Base-by-base conservation (phyloP, 2,797 vertebrate genomes). In the Botia kubotai region DNA sequence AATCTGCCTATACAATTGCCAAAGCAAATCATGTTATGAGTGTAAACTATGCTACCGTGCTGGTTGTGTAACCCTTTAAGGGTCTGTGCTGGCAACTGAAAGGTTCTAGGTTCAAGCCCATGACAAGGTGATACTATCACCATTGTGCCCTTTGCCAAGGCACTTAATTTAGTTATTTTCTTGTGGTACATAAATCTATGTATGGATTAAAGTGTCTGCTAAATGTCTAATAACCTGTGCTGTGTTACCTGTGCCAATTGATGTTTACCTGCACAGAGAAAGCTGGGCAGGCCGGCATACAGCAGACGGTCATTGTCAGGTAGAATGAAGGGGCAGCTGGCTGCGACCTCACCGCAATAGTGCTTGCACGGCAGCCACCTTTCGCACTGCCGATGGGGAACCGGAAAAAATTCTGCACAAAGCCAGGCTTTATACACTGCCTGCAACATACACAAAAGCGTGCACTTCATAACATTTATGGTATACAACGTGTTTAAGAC, bases 351-450 rank as follows among this genome's bases (percentile, higher is more conserved):
- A 92, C 94, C 93, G 91, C 95, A 96, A 91, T 95, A 96, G 87
- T 95, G 94, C 92, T 95, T 95, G 93, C 95, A 96, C 82, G 95
- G 95, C 87, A 96, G 93, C 92, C 94, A 94, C 86, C 91, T 92
- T 76, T 91, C 90, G 91, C 95, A 96, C 91, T 95, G 93, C 19
- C 93, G 94, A 83, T 96, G 95, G 82, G 94, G 94, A 89, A 95
- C 94, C 63, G 93, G 95, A 91, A 96, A 96, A 88, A 94, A 96
- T 91, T 96, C 95, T 50, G 95, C 94, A 89, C 95, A 96, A 86
- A 96, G 90, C 95, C 95, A 96, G 81, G 95, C 94, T 92, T 96
- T 96, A 92, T 96, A 96, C 91, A 95, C 94, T 87, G 92, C 93
- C 95, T 96, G 85, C 81, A 83, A 85, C 21, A 82, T 11, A 80